Conservation (phyloP, 2,113 vertebrate genomes). For the Egretta garzetta region DNA sequence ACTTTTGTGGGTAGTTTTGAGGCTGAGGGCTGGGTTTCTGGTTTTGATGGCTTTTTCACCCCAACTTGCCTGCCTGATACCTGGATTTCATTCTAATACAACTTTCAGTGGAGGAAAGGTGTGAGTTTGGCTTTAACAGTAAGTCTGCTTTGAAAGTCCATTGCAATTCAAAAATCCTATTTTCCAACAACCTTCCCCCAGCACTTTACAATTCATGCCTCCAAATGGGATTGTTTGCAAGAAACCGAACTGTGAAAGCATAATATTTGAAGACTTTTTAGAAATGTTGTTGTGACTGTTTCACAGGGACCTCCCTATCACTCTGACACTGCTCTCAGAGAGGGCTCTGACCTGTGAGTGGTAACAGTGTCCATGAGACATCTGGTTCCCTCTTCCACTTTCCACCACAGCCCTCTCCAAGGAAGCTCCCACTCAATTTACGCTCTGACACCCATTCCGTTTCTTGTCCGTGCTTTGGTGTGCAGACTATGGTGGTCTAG, state of each 20-base stretch:
- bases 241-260: background rate
- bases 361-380: background rate
- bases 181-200: background rate
- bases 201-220: background rate
- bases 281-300: background rate
- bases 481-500: background rate
- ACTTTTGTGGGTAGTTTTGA: background rate
- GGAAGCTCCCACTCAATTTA: background rate
- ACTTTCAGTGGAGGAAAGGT: background rate
- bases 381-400: background rate
- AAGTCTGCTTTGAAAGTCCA: background rate
- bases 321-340: background rate
- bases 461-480: background rate
- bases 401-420: background rate
- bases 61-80: background rate
- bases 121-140: background rate
- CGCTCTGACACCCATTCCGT: background rate
- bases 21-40: background rate
- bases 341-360: background rate
- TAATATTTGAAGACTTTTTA: background rate
- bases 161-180: conserved; percentile 1
- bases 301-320: background rate
- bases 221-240: background rate
- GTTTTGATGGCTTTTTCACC: background rate
- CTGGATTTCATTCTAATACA: background rate